These are phyloP conservation scores for Dysmachus trigonus DNA, from an alignment of 2,888 invertebrate genomes.

Conservation along the genomic window DNA sequence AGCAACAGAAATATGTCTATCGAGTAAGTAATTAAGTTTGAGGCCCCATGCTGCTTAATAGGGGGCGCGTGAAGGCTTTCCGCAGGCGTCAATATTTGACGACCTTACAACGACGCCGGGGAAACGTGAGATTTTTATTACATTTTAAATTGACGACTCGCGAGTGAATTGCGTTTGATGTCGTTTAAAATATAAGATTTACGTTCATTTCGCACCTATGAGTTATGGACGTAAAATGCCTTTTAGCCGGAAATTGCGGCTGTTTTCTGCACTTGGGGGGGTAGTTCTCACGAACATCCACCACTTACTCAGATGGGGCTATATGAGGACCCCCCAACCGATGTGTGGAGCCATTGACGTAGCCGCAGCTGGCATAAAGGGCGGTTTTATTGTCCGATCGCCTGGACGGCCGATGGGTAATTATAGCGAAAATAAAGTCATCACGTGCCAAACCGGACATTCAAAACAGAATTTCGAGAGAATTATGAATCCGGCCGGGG, in stretches of 20 bases:
- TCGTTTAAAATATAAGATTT: neutral
- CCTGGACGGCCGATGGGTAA: neutral
- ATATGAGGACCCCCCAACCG: neutral
- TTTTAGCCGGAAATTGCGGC: neutral
- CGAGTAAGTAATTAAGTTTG: neutral
- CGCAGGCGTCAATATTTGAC: neutral
- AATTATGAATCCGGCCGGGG: neutral
- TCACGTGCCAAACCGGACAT: neutral
- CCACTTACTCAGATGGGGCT: neutral
- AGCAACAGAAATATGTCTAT: neutral
- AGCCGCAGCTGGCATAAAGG: neutral
- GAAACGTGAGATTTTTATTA: neutral
- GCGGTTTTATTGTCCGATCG: neutral
- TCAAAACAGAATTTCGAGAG: constrained; percentile 1
- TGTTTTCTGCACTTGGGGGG: neutral
- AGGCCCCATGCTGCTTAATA: neutral
- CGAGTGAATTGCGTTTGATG: neutral
- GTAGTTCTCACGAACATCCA: neutral
- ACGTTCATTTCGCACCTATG: neutral
- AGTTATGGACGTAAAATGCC: neutral
- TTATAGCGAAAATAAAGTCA: constrained; percentile 14
- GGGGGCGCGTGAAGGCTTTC: neutral
- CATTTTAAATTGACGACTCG: neutral
- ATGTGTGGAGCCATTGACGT: neutral
- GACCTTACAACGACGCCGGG: neutral